Evolutionary conservation across 1,140 invertebrate genomes (phyloP), one percentile per base, ranked within the genome.

Genomic region (Ooceraea biroi): DNA sequence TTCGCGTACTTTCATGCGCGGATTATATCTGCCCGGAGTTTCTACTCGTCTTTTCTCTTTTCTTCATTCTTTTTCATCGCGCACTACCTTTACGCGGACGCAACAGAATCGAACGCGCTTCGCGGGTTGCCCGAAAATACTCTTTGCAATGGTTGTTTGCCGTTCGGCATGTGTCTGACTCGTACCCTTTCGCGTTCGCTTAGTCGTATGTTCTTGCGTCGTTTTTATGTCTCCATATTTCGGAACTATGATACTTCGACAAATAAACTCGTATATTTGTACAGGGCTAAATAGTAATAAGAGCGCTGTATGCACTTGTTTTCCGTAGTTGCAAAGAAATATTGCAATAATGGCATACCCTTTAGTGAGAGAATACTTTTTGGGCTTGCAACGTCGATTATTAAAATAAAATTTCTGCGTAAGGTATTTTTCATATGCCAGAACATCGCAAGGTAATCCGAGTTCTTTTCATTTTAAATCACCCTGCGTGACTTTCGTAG

Each of bases 71-170:
- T 68, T 41, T 55, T 14, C 0, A 11, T 10, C 44, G 7, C 44
- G 44, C 22, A 0, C 22, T 30, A 8, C 17, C 44, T 69, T 52
- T 50, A 69, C 36, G 44, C 27, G 27, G 14, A 12, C 17, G 44
- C 48, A 25, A 78, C 52, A 69, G 69, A 78, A 78, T 78, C 76
- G 63, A 69, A 78, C 69, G 69, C 50, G 68, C 74, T 78, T 78
- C 41, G 63, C 50, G 76, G 76, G 44, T 69, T 30, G 50, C 50
- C 48, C 48, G 27, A 78, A 78, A 78, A 78, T 63, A 78, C 50
- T 57, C 76, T 27, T 11, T 14, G 36, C 63, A 44, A 68, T 78
- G 25, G 22, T n/a, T 78, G 63, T 69, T 78, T 69, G 65, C 76
- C 11, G 30, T 78, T 55, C 61, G 61, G 63, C 61, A 12, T 57